phyloP scores from a whole-genome alignment of 2,113 vertebrate species.

The Gnathonemus longibarbis region DNA sequence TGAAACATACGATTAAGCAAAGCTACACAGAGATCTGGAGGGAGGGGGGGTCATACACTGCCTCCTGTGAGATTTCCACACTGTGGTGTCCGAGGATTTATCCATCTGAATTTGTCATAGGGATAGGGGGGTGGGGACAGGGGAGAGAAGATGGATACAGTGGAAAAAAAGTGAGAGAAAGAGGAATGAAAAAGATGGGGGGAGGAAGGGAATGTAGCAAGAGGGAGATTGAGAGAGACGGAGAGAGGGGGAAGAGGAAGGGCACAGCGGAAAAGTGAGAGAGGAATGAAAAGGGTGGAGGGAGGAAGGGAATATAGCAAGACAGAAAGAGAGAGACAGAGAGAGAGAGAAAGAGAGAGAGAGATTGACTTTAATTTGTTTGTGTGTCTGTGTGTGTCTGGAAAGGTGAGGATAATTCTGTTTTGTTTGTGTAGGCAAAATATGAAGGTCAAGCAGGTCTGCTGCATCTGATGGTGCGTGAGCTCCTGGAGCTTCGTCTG shows the following conservation, averaged over 20 bases:
- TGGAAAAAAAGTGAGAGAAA: background rate
- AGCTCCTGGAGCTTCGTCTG: background rate
- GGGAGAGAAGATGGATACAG: background rate
- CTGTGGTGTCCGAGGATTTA: background rate
- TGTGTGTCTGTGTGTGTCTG: background rate
- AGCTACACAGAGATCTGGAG: background rate
- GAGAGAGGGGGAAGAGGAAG: background rate
- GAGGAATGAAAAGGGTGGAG: background rate
- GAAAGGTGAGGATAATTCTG: background rate
- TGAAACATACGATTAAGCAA: background rate
- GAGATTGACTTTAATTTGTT: background rate
- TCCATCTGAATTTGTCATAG: background rate
- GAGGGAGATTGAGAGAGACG: background rate
- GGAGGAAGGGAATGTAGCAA: background rate
- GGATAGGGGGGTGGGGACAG: background rate
- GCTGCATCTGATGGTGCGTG: background rate
- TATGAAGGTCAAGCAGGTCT: background rate
- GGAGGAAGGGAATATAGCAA: background rate
- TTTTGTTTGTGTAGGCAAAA: background rate
- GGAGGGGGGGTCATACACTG: background rate
- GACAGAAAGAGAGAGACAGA: background rate
- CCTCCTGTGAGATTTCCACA: background rate
- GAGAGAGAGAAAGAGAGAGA: background rate
- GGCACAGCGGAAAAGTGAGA: background rate
- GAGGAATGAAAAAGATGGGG: background rate